A percentile compares a stretch with the other conserved stretches of the same genome.
phyloP scores from a whole-genome alignment of 2,797 vertebrate species.

The Sphenopsis melanotis region DNA sequence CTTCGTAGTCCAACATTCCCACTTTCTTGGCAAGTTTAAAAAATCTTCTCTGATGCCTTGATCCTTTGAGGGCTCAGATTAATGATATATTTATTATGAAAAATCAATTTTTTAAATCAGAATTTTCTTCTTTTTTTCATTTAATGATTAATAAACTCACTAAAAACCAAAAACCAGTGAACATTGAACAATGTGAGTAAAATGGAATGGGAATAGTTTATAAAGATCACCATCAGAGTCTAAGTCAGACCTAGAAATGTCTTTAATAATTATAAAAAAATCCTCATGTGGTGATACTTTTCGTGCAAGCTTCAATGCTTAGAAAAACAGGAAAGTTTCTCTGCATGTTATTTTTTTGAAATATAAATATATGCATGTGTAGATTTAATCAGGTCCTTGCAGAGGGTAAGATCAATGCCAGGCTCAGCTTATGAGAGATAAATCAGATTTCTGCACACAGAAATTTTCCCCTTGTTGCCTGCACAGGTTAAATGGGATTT shows the following conservation, averaged over 20 bases:
- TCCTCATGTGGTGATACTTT: neutral
- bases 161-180: neutral
- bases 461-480: neutral
- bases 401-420: neutral
- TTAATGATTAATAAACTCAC: neutral
- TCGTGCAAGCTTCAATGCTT: neutral
- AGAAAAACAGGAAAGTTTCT: constrained; percentile 55
- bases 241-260: neutral
- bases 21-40: neutral
- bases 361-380: neutral
- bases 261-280: neutral
- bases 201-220: neutral
- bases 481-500: neutral
- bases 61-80: neutral
- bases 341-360: neutral
- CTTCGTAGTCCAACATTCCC: neutral
- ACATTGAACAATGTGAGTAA: neutral
- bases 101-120: neutral
- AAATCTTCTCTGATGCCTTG: neutral
- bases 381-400: neutral
- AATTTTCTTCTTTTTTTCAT: neutral
- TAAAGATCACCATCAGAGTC: neutral
- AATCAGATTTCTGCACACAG: neutral
- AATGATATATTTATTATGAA: neutral
- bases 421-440: neutral